Evolutionary conservation across 2,888 invertebrate genomes (phyloP).

Genomic region (Microctonus aethiopoides): DNA sequence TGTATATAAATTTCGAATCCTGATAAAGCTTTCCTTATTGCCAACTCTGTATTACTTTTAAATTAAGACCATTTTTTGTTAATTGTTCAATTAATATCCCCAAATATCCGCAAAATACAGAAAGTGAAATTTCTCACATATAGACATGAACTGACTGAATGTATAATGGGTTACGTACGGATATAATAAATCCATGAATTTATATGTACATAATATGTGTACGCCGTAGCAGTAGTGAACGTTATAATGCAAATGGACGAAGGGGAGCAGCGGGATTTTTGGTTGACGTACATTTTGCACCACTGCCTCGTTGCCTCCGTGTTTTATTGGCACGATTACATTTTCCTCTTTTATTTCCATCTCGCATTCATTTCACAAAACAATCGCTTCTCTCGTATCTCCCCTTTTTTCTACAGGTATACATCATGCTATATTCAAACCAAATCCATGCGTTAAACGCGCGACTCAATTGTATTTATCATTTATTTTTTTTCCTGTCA

Average conservation of each 20-base stretch:
- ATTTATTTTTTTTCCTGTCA: background rate
- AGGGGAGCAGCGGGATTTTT: background rate
- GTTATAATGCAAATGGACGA: background rate
- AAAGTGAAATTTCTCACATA: too few relatives aligned
- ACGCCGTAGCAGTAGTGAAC: background rate
- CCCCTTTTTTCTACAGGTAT: too few relatives aligned
- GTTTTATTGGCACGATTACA: conserved; percentile 31
- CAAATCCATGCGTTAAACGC: background rate
- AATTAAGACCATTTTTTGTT: too few relatives aligned
- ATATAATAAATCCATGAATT: conserved; percentile 29
- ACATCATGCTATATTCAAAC: too few relatives aligned
- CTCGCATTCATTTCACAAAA: background rate
- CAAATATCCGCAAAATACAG: too few relatives aligned
- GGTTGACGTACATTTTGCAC: conserved; percentile 13
- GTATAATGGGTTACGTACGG: conserved; percentile 14
- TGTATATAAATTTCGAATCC: too few relatives aligned
- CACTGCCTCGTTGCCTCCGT: conserved; percentile 22
- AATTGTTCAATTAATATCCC: too few relatives aligned
- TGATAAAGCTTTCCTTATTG: too few relatives aligned
- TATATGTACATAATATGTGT: background rate
- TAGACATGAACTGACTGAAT: conserved; percentile 7
- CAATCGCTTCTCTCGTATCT: background rate
- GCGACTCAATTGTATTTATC: background rate
- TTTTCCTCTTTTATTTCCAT: conserved; percentile 23
- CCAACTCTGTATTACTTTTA: too few relatives aligned